Conservation (phyloP, 2,797 vertebrate genomes). For the Tragelaphus eurycerus region DNA sequence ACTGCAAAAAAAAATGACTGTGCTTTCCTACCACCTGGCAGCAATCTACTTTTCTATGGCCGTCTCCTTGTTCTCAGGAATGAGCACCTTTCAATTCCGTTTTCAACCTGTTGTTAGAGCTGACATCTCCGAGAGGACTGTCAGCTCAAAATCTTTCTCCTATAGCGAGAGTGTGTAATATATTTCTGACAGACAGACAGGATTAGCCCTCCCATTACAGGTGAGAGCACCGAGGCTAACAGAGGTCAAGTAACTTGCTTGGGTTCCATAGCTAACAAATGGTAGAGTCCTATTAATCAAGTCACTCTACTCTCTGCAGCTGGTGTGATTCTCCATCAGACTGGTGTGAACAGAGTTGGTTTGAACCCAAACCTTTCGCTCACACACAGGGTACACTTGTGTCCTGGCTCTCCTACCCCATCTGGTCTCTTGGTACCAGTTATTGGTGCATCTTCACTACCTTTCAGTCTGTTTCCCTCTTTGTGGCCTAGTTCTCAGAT, state of each 20-base stretch:
- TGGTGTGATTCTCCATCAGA: neutral
- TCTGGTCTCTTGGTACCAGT: neutral
- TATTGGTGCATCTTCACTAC: neutral
- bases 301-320: neutral
- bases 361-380: neutral
- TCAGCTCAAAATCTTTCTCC: neutral
- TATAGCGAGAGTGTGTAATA: neutral
- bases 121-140: neutral
- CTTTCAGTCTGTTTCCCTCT: neutral
- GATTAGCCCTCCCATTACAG: neutral
- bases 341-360: neutral
- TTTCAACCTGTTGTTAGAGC: constrained; percentile 21
- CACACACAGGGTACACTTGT: neutral
- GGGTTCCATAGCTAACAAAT: neutral
- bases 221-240: neutral
- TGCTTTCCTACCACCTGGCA: neutral
- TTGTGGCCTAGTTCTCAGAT: neutral
- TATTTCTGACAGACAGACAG: neutral
- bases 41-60: neutral
- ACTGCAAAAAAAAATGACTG: neutral
- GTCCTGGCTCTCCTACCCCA: neutral
- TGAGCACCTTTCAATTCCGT: neutral
- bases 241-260: neutral
- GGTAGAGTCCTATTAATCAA: neutral
- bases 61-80: neutral